Evolutionary conservation across 1,140 invertebrate genomes (phyloP).

Genomic region (Bombus difficillimus): DNA sequence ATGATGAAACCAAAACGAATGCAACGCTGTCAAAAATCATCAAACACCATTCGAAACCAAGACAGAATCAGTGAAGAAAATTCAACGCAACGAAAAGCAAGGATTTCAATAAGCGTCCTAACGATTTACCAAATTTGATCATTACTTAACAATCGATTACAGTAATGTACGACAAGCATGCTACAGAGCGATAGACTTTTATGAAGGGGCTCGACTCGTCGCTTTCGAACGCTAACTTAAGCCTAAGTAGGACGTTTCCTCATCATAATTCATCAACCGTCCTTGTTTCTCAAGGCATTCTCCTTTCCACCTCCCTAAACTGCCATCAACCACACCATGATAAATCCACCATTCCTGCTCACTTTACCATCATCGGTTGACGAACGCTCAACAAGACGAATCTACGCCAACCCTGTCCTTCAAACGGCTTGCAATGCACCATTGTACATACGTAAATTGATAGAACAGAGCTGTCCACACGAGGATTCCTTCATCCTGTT

Average conservation of each 20-base stretch:
- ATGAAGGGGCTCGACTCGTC: slow-evolving; percentile 64
- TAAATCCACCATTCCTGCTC: not conserved
- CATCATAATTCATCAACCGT: not conserved
- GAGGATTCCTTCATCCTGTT: not conserved
- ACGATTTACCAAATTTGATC: slow-evolving; percentile 9
- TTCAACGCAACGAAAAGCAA: slow-evolving; percentile 27
- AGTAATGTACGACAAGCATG: slow-evolving; percentile 56
- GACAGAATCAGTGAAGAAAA: slow-evolving; percentile 9
- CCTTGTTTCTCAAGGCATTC: not conserved
- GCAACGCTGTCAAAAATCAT: slow-evolving; percentile 1
- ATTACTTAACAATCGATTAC: slow-evolving; percentile 2
- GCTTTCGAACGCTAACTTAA: slow-evolving; percentile 16
- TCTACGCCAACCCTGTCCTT: slow-evolving; percentile 5
- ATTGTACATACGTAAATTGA: not conserved
- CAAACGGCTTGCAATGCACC: not conserved
- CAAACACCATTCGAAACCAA: slow-evolving; percentile 11
- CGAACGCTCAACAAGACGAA: not conserved
- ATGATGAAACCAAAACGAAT: slow-evolving; percentile 19
- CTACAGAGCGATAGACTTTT: slow-evolving; percentile 57
- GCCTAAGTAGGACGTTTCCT: not conserved
- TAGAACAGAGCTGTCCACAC: not conserved
- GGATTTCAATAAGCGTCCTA: slow-evolving; percentile 39
- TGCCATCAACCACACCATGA: not conserved
- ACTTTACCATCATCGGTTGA: not conserved
- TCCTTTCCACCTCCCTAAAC: not conserved